Percentiles rank a stretch among this genome's conserved stretches.
phyloP scores from a whole-genome alignment of 2,113 vertebrate genomes.

The Psephotus haematonotus region DNA sequence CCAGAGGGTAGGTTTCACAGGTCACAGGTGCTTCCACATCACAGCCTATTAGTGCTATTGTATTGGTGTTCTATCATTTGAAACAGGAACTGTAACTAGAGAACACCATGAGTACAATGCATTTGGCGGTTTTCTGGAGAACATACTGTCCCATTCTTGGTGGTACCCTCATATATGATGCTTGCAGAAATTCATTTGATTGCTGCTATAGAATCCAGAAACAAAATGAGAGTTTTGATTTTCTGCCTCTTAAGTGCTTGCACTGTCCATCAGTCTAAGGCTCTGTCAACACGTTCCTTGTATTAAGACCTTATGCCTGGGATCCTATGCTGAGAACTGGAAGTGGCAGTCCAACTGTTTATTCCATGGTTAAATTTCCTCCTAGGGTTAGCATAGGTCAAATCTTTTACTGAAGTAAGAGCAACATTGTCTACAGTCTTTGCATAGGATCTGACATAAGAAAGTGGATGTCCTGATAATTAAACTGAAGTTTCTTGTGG shows the following conservation, averaged over 20 bases:
- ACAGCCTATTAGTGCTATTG: background rate
- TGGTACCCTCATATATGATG: background rate
- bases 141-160: background rate
- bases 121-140: background rate
- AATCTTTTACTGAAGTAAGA: background rate
- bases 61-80: background rate
- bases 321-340: background rate
- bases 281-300: background rate
- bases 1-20: background rate
- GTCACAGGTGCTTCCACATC: background rate
- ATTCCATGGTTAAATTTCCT: background rate
- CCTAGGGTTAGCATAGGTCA: background rate
- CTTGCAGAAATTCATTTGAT: background rate
- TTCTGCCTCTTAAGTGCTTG: background rate
- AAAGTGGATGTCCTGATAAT: background rate
- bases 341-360: background rate
- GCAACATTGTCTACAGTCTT: background rate
- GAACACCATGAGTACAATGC: background rate
- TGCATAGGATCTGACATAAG: background rate
- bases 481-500: background rate
- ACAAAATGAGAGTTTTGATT: background rate
- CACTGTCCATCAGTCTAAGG: background rate
- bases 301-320: background rate
- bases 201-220: background rate
- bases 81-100: background rate